These are phyloP conservation scores for Rhyacophila evoluta DNA, from an alignment of 2,888 invertebrate species.

Conservation along the genomic window DNA sequence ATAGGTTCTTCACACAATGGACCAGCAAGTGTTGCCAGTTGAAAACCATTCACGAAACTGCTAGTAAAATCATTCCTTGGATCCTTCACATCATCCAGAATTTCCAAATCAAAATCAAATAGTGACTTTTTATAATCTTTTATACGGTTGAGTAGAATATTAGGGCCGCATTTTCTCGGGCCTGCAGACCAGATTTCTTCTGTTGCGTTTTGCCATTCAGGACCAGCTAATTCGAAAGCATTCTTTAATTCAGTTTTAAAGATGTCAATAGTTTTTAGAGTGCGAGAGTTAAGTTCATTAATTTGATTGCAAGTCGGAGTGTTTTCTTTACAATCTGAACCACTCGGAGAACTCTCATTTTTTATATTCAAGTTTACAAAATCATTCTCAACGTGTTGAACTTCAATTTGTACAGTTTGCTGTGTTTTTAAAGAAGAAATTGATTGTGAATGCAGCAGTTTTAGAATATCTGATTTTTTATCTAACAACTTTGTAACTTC, in stretches of 20 bases:
- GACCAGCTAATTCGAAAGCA: slow-evolving; percentile 72
- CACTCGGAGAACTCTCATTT: not conserved
- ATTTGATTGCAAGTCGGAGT: slow-evolving; percentile 23
- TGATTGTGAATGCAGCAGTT: slow-evolving; percentile 60
- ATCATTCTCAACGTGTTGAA: slow-evolving; percentile 55
- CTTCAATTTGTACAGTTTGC: slow-evolving; percentile 44
- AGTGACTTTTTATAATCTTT: slow-evolving; percentile 71
- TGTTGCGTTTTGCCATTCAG: slow-evolving; percentile 68
- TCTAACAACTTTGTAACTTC: slow-evolving; percentile 79
- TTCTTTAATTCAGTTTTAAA: slow-evolving; percentile 71
- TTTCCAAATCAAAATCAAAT: slow-evolving; percentile 62
- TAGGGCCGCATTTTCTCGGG: slow-evolving; percentile 88
- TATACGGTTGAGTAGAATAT: slow-evolving; percentile 87
- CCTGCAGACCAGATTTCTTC: slow-evolving; percentile 92
- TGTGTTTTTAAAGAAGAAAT: slow-evolving; percentile 1
- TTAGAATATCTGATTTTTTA: slow-evolving; percentile 77
- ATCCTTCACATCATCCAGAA: slow-evolving; percentile 64
- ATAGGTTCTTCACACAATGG: slow-evolving; percentile 98
- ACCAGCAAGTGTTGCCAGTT: slow-evolving; percentile 87
- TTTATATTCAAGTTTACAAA: slow-evolving; percentile 40
- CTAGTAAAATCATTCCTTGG: slow-evolving; percentile 76
- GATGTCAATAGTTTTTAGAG: slow-evolving; percentile 64
- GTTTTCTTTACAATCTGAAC: slow-evolving; percentile 56
- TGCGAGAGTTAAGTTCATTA: slow-evolving; percentile 61
- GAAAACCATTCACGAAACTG: slow-evolving; percentile 88